These are phyloP conservation scores for Cephus cinctus DNA, from an alignment of 1,140 invertebrate genomes.

Conservation along the genomic window DNA sequence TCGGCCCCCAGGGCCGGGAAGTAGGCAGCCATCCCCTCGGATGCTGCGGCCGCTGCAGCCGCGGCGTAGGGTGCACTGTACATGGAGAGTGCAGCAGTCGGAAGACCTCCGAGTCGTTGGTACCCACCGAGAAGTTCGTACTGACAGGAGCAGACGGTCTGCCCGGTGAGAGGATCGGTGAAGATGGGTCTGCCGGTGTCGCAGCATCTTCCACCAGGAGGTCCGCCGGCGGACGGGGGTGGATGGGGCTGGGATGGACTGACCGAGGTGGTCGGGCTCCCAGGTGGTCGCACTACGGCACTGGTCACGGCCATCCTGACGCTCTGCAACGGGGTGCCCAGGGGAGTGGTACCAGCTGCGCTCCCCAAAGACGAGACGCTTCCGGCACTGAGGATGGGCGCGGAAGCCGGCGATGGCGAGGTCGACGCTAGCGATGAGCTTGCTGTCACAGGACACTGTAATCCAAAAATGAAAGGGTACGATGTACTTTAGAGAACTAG, in stretches of 20 bases:
- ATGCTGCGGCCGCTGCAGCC: slow-evolving; percentile 65
- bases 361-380: slow-evolving; percentile 54
- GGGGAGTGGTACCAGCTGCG: slow-evolving; percentile 34
- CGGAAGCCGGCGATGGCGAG: slow-evolving; percentile 59
- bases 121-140: slow-evolving; percentile 75
- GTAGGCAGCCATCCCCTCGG: slow-evolving; percentile 74
- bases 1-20: slow-evolving; percentile 77
- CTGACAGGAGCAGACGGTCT: slow-evolving; percentile 91
- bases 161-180: slow-evolving; percentile 88
- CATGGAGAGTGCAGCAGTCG: slow-evolving; percentile 70
- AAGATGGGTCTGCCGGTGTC: slow-evolving; percentile 89
- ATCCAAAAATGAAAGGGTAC: slow-evolving; percentile 8
- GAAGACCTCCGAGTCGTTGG: slow-evolving; percentile 71
- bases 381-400: slow-evolving; percentile 37
- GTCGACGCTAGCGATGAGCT: slow-evolving; percentile 62
- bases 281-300: slow-evolving; percentile 47
- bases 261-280: slow-evolving; percentile 48
- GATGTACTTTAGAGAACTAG: no score
- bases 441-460: slow-evolving; percentile 54
- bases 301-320: slow-evolving; percentile 56
- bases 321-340: slow-evolving; percentile 45
- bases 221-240: slow-evolving; percentile 57
- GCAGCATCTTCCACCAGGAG: slow-evolving; percentile 72
- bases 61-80: slow-evolving; percentile 75
- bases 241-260: slow-evolving; percentile 55